Base-by-base conservation (phyloP, 1,140 invertebrate species). In the Macrosteles quadrilineatus region DNA sequence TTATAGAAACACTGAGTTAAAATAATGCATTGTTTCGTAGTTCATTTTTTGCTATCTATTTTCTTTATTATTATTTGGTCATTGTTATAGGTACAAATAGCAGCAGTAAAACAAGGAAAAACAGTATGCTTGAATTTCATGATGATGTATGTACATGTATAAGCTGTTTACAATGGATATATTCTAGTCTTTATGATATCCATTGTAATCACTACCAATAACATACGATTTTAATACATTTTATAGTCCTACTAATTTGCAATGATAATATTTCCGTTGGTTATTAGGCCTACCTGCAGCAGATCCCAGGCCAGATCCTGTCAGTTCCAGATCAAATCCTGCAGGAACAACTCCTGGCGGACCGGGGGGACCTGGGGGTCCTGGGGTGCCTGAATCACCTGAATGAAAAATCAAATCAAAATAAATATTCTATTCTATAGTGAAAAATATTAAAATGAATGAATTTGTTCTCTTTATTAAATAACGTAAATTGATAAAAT, bases 301-400 rank as follows among this genome's bases (percentile, higher is more conserved):
- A 53, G n/a, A n/a, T n/a, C n/a, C n/a, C n/a, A n/a, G n/a, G n/a
- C n/a, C n/a, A n/a, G n/a, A n/a, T n/a, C n/a, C n/a, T n/a, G n/a
- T n/a, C n/a, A n/a, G n/a, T n/a, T n/a, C n/a, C n/a, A n/a, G n/a
- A n/a, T n/a, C n/a, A n/a, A n/a, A n/a, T n/a, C n/a, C n/a, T n/a
- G n/a, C n/a, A n/a, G n/a, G n/a, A n/a, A n/a, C n/a, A n/a, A 43
- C 21, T 21, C 72, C 75, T n/a, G 74, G 75, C 21, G 73, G 50
- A 30, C 74, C 75, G 17, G 87, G 81, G 36, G 86, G 80, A 1
- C 90, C 90, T 68, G 86, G 81, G 27, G 86, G 78, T 1, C 90
- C 90, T 0, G 74, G 72, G 27, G 78, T 77, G 17, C 81, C 81
- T 66, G 79, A 78, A 27, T 80, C 79, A 1, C 80, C 80, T 67